Percentiles rank a stretch among this genome's conserved stretches.
These are phyloP conservation scores for Phengaris alcon DNA, from an alignment of 2,888 invertebrate species.

Conservation along the genomic window DNA sequence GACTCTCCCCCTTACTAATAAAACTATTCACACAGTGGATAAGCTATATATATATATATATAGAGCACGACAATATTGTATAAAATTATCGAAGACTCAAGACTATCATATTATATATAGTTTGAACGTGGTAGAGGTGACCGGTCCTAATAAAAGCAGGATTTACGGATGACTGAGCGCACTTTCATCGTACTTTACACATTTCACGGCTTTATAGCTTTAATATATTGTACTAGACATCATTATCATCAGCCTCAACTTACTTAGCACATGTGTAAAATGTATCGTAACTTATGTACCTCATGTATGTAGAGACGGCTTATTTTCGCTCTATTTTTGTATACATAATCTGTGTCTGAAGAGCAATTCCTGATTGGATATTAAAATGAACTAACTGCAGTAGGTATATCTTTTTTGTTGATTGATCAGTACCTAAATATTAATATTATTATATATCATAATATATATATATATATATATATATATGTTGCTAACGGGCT, in stretches of 20 bases:
- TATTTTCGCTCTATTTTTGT: too few species aligned
- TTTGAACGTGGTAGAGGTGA: background rate
- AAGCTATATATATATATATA: background rate
- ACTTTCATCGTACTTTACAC: slow-evolving; percentile 24
- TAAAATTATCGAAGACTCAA: background rate
- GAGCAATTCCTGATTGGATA: too few species aligned
- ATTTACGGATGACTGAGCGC: slow-evolving; percentile 21
- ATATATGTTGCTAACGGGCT: too few species aligned
- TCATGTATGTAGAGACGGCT: too few species aligned
- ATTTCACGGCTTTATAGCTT: slow-evolving; percentile 8
- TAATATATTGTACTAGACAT: background rate
- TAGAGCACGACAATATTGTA: background rate
- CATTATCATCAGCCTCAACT: background rate
- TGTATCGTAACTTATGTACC: background rate
- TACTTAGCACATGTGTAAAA: background rate
- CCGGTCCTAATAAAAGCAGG: slow-evolving; percentile 21
- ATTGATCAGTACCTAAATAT: too few species aligned
- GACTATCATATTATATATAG: background rate
- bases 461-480: too few species aligned
- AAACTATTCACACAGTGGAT: too few species aligned
- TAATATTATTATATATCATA: too few species aligned
- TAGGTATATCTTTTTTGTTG: too few species aligned
- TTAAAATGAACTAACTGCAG: too few species aligned
- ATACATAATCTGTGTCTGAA: too few species aligned
- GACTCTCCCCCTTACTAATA: too few species aligned